phyloP scores from a whole-genome alignment of 2,888 invertebrate species.

The Platycnemis pennipes region DNA sequence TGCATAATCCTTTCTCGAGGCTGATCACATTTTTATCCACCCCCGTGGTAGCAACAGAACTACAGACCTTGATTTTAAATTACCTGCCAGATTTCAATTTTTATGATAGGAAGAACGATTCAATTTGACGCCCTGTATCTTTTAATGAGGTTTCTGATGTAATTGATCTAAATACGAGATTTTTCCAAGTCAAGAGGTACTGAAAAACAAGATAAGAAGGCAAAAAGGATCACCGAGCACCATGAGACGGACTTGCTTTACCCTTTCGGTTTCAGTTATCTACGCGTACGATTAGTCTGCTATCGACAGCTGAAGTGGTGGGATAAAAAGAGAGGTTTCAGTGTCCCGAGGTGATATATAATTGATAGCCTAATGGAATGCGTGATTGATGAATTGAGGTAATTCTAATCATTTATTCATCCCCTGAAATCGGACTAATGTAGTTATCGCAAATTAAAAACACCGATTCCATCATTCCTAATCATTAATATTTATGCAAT shows the following conservation, averaged over 20 bases:
- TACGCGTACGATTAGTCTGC: not conserved
- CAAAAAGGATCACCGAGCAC: not conserved
- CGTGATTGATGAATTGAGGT: not conserved
- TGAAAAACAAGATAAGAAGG: not conserved
- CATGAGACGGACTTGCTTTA: not conserved
- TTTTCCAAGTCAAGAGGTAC: not conserved
- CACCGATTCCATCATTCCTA: not conserved
- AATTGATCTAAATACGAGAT: not conserved
- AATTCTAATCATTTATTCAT: not conserved
- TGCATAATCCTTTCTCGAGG: not conserved
- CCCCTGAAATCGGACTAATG: not conserved
- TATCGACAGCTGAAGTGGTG: not conserved
- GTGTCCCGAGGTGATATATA: not conserved
- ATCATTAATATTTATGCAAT: not conserved
- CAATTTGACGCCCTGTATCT: not conserved
- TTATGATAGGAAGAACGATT: not conserved
- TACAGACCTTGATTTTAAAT: not conserved
- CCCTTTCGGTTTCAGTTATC: not conserved
- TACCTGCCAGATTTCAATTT: not conserved
- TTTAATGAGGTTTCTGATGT: not conserved
- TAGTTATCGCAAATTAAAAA: not conserved
- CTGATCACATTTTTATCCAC: not conserved
- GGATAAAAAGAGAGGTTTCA: not conserved
- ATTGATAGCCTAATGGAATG: not conserved
- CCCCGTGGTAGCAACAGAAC: not conserved